These are phyloP conservation scores for Ctenoplectra terminalis DNA, from an alignment of 1,140 invertebrate species.

Conservation along the genomic window DNA sequence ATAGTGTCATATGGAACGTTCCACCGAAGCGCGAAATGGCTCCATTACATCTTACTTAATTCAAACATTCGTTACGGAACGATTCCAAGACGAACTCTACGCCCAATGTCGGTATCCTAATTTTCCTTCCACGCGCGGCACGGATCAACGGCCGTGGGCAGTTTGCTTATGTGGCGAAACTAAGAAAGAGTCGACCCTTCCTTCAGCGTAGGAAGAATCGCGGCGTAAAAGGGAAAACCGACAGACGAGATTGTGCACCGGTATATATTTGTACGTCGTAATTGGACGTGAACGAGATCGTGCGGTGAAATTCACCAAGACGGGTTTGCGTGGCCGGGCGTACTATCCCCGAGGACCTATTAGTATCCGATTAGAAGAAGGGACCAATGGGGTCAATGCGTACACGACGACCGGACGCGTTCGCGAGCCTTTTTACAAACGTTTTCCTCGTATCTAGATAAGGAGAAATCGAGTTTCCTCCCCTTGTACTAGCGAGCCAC, in stretches of 20 bases:
- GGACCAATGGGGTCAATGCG: constrained; percentile 39
- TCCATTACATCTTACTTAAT: constrained; percentile 31
- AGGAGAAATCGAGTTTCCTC: constrained; percentile 64
- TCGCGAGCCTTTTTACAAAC: constrained; percentile 45
- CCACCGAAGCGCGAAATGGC: constrained; percentile 2
- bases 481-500: constrained; percentile 44
- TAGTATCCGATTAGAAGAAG: constrained; percentile 68
- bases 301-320: constrained; percentile 57
- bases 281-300: constrained; percentile 65
- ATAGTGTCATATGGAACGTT: not conserved
- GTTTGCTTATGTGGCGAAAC: constrained; percentile 62
- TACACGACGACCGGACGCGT: constrained; percentile 13
- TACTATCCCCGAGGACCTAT: constrained; percentile 61
- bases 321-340: constrained; percentile 47
- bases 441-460: constrained; percentile 63
- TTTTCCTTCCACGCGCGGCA: constrained; percentile 56
- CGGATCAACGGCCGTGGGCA: constrained; percentile 47
- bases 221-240: constrained; percentile 34
- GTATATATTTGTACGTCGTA: constrained; percentile 62
- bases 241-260: constrained; percentile 30
- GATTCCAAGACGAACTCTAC: not conserved
- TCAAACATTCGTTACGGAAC: constrained; percentile 51
- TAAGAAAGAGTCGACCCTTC: constrained; percentile 12
- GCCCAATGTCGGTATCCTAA: constrained; percentile 55
- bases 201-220: constrained; percentile 35